Base-by-base conservation (phyloP, 1,140 invertebrate species). In the Micrasema minimum region DNA sequence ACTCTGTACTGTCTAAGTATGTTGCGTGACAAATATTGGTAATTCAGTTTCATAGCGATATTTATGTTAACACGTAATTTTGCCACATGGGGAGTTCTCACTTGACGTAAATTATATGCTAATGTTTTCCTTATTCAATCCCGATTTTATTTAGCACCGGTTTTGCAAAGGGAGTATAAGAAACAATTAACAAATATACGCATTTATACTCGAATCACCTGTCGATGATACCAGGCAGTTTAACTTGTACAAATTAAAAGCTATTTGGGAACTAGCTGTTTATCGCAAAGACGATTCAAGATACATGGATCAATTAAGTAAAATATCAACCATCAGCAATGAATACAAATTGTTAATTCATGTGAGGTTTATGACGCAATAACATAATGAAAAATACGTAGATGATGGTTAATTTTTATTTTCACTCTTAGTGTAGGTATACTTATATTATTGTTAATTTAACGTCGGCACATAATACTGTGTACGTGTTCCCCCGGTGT, bases 121-220 rank as follows among this genome's bases (percentile, higher is more conserved):
- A 59, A 59, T 59, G 16, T 59, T 41, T 11, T 41, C 16, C 38
- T 59, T 9, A 18, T 18, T 43, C 7, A 41, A 31, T 31, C 26
- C 3, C 12, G 48, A 51, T 51, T 51, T 10, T 51, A 51, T 22
- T 22, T 10, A 41, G 11, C 37, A 38, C 37, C 37, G 37, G 37
- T 59, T 59, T 59, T 59, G 55, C 37, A 59, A 41, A 41, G 55
- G 55, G 35, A 38, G 35, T 59, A 59, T 59, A 7, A 10, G 14
- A 18, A 35, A 38, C n/a, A 59, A 16, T 18, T 59, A 31, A 55
- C 38, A 59, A 14, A 51, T 9, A n/a, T n/a, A n/a, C n/a, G 26
- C 7, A 31, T 31, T 31, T 31, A 31, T 4, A 31, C n/a, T 35
- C 23, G 16, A 59, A 59, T 59, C 55, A 59, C 55, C 55, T 59